These are phyloP conservation scores for Zeus faber DNA, from an alignment of 2,113 vertebrate genomes.

Conservation along the genomic window DNA sequence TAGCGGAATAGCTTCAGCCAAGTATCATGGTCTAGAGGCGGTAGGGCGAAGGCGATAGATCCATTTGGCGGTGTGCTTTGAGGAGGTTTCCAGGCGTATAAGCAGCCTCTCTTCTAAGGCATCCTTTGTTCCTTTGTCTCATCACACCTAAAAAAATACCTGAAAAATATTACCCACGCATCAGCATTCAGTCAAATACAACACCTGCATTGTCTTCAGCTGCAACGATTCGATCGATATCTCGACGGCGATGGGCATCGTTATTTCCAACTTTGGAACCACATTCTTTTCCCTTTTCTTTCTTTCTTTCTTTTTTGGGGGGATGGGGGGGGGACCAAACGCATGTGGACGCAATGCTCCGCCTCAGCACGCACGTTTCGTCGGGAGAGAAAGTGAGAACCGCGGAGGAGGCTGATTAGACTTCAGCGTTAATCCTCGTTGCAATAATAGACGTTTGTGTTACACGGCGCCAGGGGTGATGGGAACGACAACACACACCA, in stretches of 20 bases:
- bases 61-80: conserved; percentile 92
- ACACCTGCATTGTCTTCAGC: conserved; percentile 52
- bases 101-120: conserved; percentile 81
- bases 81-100: conserved; percentile 94
- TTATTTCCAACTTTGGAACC: background rate
- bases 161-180: conserved; percentile 73
- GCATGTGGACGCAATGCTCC: too few species aligned
- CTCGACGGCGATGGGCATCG: too few species aligned
- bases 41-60: conserved; percentile 90
- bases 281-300: too few species aligned
- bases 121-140: conserved; percentile 86
- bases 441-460: conserved; percentile 20
- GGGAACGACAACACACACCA: conserved; percentile 40
- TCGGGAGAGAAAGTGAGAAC: too few species aligned
- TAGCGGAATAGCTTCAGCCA: conserved; percentile 90
- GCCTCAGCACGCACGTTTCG: too few species aligned
- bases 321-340: too few species aligned
- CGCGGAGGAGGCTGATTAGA: too few species aligned
- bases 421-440: conserved; percentile 39
- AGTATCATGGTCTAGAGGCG: conserved; percentile 96
- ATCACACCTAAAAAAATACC: conserved; percentile 78
- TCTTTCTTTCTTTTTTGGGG: too few species aligned
- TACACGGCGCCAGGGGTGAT: conserved; percentile 18
- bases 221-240: conserved; percentile 34
- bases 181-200: conserved; percentile 66